Evolutionary conservation across 1,140 invertebrate genomes (phyloP), one percentile per base, ranked within the genome.

Genomic region (Homalodisca vitripennis): DNA sequence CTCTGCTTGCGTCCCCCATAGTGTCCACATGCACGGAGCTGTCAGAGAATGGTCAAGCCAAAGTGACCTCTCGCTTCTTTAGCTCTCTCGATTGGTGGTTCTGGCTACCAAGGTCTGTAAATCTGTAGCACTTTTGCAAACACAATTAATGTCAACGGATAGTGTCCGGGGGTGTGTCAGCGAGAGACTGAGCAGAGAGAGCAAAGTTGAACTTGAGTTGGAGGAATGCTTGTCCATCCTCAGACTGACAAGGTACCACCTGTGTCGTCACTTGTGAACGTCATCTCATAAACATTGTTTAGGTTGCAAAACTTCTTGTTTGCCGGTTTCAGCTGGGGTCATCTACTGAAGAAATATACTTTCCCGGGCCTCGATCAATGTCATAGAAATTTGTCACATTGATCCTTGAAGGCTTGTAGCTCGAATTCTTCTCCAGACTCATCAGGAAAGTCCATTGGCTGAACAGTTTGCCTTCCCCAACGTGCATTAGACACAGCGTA

Each of bases 211-310:
- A 98, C 48, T 88, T 85, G n/a, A 96, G 81, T 27, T 84, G 83
- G 1, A n/a, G 96, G 95, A 74, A 98, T 86, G 14, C 84, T 79
- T n/a, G n/a, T 1, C 78, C 75, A 20, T 78, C 76, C 51, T 88
- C 85, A 12, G 88, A 89, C 68, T 87, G 83, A 74, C 91, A 94
- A 62, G 86, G 84, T 41, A 88, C 82, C 6, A 97, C 84, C 72
- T 90, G 82, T 0, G 93, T 92, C n/a, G 32, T 98, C 92, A 22
- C 82, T 80, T n/a, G 82, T 89, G 74, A 99, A 89, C 0, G 92
- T 92, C 87, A 99, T 92, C 78, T 99, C 98, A 77, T 98, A 99
- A 78, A 98, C 95, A 80, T 98, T 95, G 57, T 95, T 92, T 13
- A 97, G 78, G 48, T 81, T 86, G 17, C 85, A 87, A 77, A 87